Percentiles rank a stretch among this genome's conserved stretches.
phyloP scores from a whole-genome alignment of 1,140 invertebrate genomes.

The Macrobrachium nipponense region DNA sequence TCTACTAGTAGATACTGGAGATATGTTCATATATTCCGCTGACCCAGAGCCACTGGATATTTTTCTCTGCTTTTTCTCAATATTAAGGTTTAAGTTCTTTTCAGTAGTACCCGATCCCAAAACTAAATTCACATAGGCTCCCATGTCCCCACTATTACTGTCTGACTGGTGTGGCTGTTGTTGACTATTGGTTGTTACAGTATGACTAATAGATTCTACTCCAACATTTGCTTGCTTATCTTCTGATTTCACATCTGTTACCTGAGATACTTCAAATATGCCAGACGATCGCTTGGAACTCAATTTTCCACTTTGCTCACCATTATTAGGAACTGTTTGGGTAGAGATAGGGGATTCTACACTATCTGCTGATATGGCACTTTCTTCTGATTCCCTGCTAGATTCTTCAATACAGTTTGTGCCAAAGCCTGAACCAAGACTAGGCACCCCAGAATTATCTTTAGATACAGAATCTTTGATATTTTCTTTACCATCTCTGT shows the following conservation, averaged over 20 bases:
- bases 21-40: conserved; percentile 46
- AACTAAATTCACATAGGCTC: conserved; percentile 50
- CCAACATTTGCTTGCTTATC: conserved; percentile 25
- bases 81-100: neutral
- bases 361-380: conserved; percentile 51
- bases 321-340: conserved; percentile 56
- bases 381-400: conserved; percentile 50
- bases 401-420: conserved; percentile 53
- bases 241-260: conserved; percentile 16
- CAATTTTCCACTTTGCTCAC: conserved; percentile 34
- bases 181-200: conserved; percentile 11
- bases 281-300: conserved; percentile 46
- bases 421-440: conserved; percentile 51
- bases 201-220: conserved; percentile 16
- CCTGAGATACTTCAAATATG: conserved; percentile 39
- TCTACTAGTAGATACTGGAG: conserved; percentile 40
- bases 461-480: conserved; percentile 35
- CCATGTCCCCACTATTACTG: conserved; percentile 24
- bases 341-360: conserved; percentile 18
- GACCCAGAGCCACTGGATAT: conserved; percentile 32
- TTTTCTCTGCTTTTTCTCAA: conserved; percentile 47
- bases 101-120: conserved; percentile 26
- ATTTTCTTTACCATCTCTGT: conserved; percentile 44
- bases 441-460: conserved; percentile 41
- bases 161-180: neutral